Percentiles rank a stretch among this genome's conserved stretches.
Evolutionary conservation across 2,888 invertebrate species (phyloP).

Genomic region (Clusia tigrina): DNA sequence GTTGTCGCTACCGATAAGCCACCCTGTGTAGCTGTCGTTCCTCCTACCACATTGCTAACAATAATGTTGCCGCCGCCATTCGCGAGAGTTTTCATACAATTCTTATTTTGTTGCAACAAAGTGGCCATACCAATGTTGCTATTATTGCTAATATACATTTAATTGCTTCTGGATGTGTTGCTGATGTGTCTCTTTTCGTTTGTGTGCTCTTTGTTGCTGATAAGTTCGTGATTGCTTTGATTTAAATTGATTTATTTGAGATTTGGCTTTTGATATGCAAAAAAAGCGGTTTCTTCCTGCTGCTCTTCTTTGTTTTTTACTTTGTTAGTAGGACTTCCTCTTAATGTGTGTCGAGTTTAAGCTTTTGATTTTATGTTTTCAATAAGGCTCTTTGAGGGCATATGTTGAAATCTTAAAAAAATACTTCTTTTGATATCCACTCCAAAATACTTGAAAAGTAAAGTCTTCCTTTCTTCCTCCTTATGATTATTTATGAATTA

Average conservation of each 20-base stretch:
- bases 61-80: conserved; percentile 66
- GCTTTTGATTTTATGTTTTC: conserved; percentile 41
- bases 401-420: conserved; percentile 15
- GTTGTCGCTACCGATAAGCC: conserved; percentile 4
- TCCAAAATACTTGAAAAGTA: conserved; percentile 37
- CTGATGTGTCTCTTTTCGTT: conserved; percentile 3
- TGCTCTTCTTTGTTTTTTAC: conserved; percentile 42
- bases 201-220: no score
- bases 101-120: conserved; percentile 80
- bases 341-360: conserved; percentile 34
- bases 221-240: neutral
- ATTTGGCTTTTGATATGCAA: conserved; percentile 15
- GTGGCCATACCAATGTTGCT: conserved; percentile 73
- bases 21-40: conserved; percentile 21
- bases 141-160: conserved; percentile 55
- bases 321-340: conserved; percentile 31
- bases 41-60: conserved; percentile 24
- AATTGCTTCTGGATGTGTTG: conserved; percentile 4
- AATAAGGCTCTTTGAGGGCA: conserved; percentile 28
- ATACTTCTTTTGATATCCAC: conserved; percentile 26
- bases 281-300: conserved; percentile 29
- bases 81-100: conserved; percentile 79
- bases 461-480: conserved; percentile 37
- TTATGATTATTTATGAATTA: conserved; percentile 25
- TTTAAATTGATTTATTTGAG: neutral